Base-by-base conservation (phyloP, 2,797 vertebrate species). In the Hydrophis major region DNA sequence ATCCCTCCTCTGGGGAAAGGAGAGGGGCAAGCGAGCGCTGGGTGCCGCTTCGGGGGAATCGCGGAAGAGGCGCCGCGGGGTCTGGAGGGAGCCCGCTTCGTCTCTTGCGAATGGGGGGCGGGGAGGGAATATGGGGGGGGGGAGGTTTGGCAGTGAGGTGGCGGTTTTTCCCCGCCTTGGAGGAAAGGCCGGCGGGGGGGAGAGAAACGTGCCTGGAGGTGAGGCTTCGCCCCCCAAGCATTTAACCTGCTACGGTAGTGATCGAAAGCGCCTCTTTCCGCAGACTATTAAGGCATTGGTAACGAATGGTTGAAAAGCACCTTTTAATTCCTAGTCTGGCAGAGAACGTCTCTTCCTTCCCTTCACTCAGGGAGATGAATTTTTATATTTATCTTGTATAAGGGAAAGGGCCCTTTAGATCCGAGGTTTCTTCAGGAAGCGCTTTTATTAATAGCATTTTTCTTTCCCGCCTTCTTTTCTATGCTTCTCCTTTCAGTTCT, bases 251-350 rank as follows among this genome's bases (percentile, higher is more conserved):
- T 11, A 55, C 6, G 18, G 22, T 6, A 6, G 32, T 89, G 78
- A 59, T 87, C 12, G 78, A 47, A 56, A 28, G 50, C 32, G n/a
- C 42, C 50, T 86, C 14, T 42, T 60, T 55, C 32, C 16, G 16
- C 11, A 37, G 56, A 92, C 88, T 93, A 87, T 94, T 66, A 66
- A 13, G 92, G 92, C 89, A 92, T 95, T 94, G 91, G 96, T 90
- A 96, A 95, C 94, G 94, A 66, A 96, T 96, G 97, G 97, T 97
- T 96, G 96, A 96, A 97, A 97, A 98, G 97, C 97, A 97, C 96
- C 97, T 97, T 66, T 96, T 78, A 60, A 60, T 57, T 27, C 96
- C 96, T 95, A 94, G 92, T 95, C 96, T 94, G 87, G 96, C 96
- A 89, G 93, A 89, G 92, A 1, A 66, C 92, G 89, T 7, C 25